phyloP scores from a whole-genome alignment of 2,797 vertebrate genomes.

The Huso huso region DNA sequence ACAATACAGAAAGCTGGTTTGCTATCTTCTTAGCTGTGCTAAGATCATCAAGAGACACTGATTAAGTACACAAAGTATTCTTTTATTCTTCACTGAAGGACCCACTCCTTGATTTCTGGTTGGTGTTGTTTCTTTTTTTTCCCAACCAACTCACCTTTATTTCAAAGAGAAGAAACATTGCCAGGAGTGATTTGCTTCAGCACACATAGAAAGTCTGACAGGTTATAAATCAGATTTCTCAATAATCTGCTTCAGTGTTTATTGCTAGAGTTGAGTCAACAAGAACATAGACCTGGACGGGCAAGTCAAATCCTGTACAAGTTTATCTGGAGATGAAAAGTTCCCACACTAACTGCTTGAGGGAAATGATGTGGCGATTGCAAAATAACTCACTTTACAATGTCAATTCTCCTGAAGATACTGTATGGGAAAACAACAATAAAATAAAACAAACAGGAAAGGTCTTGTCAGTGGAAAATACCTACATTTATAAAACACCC shows the following conservation, averaged over 20 bases:
- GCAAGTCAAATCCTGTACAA: too few species aligned
- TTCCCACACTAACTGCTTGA: not conserved
- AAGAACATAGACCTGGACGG: too few species aligned
- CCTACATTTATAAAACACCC: too few species aligned
- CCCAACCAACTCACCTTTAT: not conserved
- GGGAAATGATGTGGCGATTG: not conserved
- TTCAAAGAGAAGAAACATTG: not conserved
- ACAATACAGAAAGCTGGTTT: not conserved
- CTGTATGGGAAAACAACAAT: too few species aligned
- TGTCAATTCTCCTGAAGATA: not conserved
- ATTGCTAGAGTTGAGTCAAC: too few species aligned
- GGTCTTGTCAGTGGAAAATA: too few species aligned
- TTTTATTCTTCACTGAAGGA: slow-evolving; percentile 1
- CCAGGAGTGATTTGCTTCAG: not conserved
- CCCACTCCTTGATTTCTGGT: not conserved
- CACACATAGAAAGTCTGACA: too few species aligned
- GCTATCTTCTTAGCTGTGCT: not conserved
- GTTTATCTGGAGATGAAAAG: not conserved
- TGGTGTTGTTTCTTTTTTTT: slow-evolving; percentile 2
- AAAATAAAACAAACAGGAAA: too few species aligned
- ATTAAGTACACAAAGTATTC: not conserved
- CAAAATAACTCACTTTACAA: not conserved
- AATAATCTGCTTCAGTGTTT: not conserved
- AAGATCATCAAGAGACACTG: not conserved
- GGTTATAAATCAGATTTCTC: not conserved